phyloP scores from a whole-genome alignment of 2,888 invertebrate genomes.

The Drosophila mercatorum region DNA sequence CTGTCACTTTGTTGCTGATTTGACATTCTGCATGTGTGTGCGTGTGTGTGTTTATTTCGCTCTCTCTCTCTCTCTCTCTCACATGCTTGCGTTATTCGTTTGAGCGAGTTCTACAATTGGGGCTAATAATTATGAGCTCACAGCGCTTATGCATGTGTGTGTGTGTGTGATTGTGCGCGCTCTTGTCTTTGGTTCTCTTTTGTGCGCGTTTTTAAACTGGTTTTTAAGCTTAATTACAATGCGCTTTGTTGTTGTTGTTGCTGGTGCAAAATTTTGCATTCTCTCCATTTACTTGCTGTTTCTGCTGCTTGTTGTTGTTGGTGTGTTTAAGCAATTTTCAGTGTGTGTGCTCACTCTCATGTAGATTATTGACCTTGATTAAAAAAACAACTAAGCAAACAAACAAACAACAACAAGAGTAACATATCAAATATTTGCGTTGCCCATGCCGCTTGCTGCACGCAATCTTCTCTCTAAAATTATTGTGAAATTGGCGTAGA shows the following conservation, averaged over 20 bases:
- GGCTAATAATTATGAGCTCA: conserved; percentile 59
- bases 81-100: conserved; percentile 4
- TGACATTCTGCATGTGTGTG: conserved; percentile 22
- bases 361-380: conserved; percentile 79
- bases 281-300: conserved; percentile 52
- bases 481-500: conserved; percentile 39
- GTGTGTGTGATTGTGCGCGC: conserved; percentile 25
- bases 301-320: conserved; percentile 13
- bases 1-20: conserved; percentile 62
- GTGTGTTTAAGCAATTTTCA: conserved; percentile 55
- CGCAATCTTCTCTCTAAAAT: conserved; percentile 40
- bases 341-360: conserved; percentile 48
- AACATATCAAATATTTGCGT: conserved; percentile 29
- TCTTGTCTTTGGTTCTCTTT: conserved; percentile 42
- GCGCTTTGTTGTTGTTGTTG: conserved; percentile 58
- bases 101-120: conserved; percentile 48
- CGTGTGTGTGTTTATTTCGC: neutral
- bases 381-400: conserved; percentile 25
- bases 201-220: conserved; percentile 66
- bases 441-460: conserved; percentile 44
- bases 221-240: conserved; percentile 76
- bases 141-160: conserved; percentile 5
- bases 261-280: conserved; percentile 66
- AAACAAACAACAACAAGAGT: neutral
- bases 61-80: conserved; percentile 16